These are phyloP conservation scores for Nylanderia fulva DNA, from an alignment of 1,140 invertebrate species.

Conservation along the genomic window DNA sequence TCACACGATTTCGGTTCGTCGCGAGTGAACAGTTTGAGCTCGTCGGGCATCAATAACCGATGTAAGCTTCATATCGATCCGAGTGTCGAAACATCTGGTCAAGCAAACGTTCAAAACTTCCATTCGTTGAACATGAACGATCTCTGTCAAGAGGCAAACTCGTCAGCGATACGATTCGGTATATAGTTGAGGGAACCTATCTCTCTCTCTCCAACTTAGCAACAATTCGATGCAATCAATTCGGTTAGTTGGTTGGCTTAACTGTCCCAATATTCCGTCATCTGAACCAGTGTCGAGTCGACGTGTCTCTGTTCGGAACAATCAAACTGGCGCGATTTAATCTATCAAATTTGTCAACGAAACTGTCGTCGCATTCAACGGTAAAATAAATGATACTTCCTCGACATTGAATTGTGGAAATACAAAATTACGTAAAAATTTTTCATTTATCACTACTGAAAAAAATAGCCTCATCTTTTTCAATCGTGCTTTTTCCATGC, in stretches of 20 bases:
- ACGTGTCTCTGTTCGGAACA: conserved; percentile 51
- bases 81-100: conserved; percentile 48
- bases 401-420: not conserved
- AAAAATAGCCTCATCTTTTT: not conserved
- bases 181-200: conserved; percentile 20
- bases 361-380: conserved; percentile 18
- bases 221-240: conserved; percentile 58
- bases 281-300: conserved; percentile 47
- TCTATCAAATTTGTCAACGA: conserved; percentile 53
- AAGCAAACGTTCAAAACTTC: conserved; percentile 46
- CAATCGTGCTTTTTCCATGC: not conserved
- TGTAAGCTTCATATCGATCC: conserved; percentile 39
- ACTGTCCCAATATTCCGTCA: conserved; percentile 58
- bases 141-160: conserved; percentile 52
- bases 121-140: not conserved
- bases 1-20: not conserved
- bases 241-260: conserved; percentile 52
- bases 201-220: conserved; percentile 29
- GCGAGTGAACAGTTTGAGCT: not conserved
- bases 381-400: conserved; percentile 40
- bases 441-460: not conserved
- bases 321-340: conserved; percentile 56
- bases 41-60: not conserved
- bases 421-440: conserved; percentile 2
- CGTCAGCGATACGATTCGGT: conserved; percentile 41